Conservation (phyloP, 1,140 invertebrate species). For the Eufriesea mexicana region DNA sequence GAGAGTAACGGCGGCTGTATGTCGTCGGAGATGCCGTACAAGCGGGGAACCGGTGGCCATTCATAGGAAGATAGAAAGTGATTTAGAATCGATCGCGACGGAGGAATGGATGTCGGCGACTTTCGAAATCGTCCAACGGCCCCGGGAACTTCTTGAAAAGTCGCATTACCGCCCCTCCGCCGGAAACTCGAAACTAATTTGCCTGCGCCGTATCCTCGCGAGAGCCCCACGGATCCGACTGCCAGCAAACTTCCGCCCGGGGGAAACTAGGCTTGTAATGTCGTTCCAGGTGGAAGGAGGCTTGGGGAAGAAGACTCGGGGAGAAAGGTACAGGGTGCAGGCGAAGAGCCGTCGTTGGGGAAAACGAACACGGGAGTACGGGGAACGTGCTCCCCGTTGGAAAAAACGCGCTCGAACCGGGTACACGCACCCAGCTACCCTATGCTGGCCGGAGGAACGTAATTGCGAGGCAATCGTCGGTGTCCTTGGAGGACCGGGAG, state of each 20-base stretch:
- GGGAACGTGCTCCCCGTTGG: conserved; percentile 7
- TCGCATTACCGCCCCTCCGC: conserved; percentile 24
- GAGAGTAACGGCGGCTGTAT: neutral
- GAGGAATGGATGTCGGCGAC: conserved; percentile 6
- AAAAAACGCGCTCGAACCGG: neutral
- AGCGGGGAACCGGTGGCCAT: neutral
- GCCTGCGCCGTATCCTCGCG: conserved; percentile 16
- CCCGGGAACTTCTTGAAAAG: conserved; percentile 38
- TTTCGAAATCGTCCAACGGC: conserved; percentile 29
- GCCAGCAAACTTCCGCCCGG: conserved; percentile 13
- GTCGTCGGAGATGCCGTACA: neutral
- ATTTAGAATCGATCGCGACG: conserved; percentile 20
- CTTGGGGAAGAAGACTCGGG: neutral
- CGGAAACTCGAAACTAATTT: conserved; percentile 52
- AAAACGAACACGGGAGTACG: conserved; percentile 16
- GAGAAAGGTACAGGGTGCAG: too few species aligned
- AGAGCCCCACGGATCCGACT: neutral
- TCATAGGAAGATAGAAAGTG: neutral
- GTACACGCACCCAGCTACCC: neutral
- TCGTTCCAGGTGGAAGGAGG: neutral
- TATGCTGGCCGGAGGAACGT: conserved; percentile 23
- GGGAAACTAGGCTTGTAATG: conserved; percentile 30
- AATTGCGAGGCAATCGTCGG: conserved; percentile 15
- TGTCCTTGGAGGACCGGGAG: conserved; percentile 3
- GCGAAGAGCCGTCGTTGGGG: conserved; percentile 20